Conservation (phyloP, 2,113 vertebrate species). For the Nyctereutes procyonoides region DNA sequence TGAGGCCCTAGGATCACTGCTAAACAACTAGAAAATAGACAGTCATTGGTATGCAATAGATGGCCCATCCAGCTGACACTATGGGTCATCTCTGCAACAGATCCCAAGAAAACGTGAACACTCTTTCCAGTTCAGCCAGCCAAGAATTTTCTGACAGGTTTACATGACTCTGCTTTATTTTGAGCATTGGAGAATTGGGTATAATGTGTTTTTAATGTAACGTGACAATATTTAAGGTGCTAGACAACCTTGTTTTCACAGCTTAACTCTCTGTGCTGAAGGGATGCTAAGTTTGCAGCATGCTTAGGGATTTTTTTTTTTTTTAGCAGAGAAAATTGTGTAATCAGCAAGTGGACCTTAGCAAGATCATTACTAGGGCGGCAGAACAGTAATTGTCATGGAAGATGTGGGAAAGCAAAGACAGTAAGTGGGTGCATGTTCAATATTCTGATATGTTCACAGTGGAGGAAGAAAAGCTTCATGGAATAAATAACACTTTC, state of each 20-base stretch:
- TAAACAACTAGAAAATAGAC: neutral
- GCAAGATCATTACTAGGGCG: constrained; percentile 61
- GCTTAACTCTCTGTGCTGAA: constrained; percentile 77
- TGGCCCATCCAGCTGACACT: constrained; percentile 20
- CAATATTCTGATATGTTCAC: neutral
- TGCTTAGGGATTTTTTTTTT: constrained; percentile 36
- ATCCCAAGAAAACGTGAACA: constrained; percentile 66
- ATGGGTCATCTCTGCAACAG: constrained; percentile 54
- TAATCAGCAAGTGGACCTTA: constrained; percentile 66
- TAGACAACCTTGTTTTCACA: constrained; percentile 69
- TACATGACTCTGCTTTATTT: constrained; percentile 54
- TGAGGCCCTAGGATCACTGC: neutral
- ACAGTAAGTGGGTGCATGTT: neutral
- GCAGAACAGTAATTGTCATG: constrained; percentile 46
- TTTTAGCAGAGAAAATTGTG: constrained; percentile 62
- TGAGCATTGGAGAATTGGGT: constrained; percentile 63
- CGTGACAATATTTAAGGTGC: constrained; percentile 51
- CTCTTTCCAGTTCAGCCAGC: constrained; percentile 65
- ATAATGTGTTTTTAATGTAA: constrained; percentile 71
- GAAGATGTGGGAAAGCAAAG: constrained; percentile 56
- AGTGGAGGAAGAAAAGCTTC: neutral
- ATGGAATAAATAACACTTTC: neutral
- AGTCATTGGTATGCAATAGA: neutral
- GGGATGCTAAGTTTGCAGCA: constrained; percentile 50
- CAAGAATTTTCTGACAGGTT: constrained; percentile 68